Conservation (phyloP, 1,140 invertebrate genomes). For the Catajapyx aquilonaris region DNA sequence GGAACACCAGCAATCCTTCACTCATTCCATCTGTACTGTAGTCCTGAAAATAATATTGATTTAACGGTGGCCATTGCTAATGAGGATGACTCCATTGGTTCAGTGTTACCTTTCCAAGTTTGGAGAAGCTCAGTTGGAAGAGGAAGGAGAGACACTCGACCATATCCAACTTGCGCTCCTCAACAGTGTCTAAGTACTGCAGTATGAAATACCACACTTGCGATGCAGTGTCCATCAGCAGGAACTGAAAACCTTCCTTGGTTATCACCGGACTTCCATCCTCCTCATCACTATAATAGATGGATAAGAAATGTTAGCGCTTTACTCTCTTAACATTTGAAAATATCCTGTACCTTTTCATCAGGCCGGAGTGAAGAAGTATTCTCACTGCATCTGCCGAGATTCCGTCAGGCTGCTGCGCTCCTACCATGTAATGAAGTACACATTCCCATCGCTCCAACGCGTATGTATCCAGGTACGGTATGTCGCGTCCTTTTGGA, state of each 20-base stretch:
- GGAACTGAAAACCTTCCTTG: constrained; percentile 83
- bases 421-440: constrained; percentile 90
- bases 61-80: too few species aligned
- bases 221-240: constrained; percentile 72
- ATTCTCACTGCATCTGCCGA: constrained; percentile 82
- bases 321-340: too few species aligned
- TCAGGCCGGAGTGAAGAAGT: constrained; percentile 72
- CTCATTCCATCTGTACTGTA: constrained; percentile 90
- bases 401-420: constrained; percentile 65
- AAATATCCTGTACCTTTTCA: too few species aligned
- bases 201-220: constrained; percentile 93
- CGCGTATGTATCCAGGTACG: constrained; percentile 81
- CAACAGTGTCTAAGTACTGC: constrained; percentile 82
- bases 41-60: constrained; percentile 35
- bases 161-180: constrained; percentile 58
- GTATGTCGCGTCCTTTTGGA: constrained; percentile 66
- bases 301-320: too few species aligned
- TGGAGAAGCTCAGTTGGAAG: constrained; percentile 91
- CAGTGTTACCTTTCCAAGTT: constrained; percentile 74
- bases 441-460: constrained; percentile 91
- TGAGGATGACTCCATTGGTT: too few species aligned
- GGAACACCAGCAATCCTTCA: constrained; percentile 62
- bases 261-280: constrained; percentile 73
- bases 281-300: constrained; percentile 42
- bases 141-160: constrained; percentile 84